These are phyloP conservation scores for Epinephelus lanceolatus DNA, from an alignment of 2,113 vertebrate species.

Conservation along the genomic window DNA sequence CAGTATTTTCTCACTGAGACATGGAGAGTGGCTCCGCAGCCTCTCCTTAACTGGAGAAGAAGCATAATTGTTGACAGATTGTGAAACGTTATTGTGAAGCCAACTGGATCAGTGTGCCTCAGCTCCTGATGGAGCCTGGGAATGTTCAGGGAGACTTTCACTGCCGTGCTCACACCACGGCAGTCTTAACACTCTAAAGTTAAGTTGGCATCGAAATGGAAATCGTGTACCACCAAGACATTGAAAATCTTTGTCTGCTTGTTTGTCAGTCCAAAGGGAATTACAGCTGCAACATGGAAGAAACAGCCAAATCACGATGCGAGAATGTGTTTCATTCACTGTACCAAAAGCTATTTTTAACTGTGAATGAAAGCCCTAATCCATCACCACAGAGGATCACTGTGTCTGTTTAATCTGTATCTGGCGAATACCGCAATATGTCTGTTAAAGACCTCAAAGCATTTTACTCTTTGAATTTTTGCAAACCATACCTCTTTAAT, in stretches of 20 bases:
- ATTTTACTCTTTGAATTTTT: neutral
- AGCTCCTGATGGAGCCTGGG: neutral
- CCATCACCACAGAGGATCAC: constrained; percentile 22
- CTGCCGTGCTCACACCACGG: constrained; percentile 20
- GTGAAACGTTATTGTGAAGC: constrained; percentile 47
- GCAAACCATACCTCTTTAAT: neutral
- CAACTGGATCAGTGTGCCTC: constrained; percentile 48
- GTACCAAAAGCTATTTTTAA: constrained; percentile 36
- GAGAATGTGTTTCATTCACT: constrained; percentile 35
- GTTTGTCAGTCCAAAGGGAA: constrained; percentile 25
- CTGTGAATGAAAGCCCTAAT: constrained; percentile 33
- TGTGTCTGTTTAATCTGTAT: constrained; percentile 27
- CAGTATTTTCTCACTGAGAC: constrained; percentile 33
- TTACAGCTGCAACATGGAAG: constrained; percentile 14
- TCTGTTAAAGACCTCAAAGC: constrained; percentile 4
- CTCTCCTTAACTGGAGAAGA: constrained; percentile 21
- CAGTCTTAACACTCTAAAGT: constrained; percentile 18
- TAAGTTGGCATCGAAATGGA: constrained; percentile 34
- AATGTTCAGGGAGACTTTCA: constrained; percentile 17
- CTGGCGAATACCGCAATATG: constrained; percentile 1
- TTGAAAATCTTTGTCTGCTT: constrained; percentile 25
- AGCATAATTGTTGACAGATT: constrained; percentile 52
- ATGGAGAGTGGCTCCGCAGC: constrained; percentile 8
- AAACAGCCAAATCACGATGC: constrained; percentile 27
- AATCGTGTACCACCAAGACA: constrained; percentile 11